Conservation (phyloP, 92 coral and sea anemone species). For the Meandrina meandrites region DNA sequence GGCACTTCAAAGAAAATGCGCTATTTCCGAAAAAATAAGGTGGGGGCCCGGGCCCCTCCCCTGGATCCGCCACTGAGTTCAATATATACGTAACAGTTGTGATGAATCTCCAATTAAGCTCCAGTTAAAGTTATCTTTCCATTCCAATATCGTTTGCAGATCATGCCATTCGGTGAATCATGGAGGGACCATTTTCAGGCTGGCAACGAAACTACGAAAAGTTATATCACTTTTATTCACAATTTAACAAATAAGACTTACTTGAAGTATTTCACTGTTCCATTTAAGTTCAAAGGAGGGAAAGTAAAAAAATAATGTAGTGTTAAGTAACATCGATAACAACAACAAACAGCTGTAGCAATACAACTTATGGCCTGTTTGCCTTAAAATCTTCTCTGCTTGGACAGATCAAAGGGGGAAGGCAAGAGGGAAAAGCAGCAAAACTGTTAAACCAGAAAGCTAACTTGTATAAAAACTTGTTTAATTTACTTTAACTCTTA, state of each 20-base stretch:
- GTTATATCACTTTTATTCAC: background rate
- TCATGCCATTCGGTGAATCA: background rate
- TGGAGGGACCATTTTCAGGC: background rate
- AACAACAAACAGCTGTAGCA: background rate
- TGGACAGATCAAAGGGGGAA: background rate
- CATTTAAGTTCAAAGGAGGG: constrained; percentile 13
- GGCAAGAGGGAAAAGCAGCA: background rate
- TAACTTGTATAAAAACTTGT: background rate
- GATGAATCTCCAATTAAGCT: background rate
- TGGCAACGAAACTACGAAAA: background rate
- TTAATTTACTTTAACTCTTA: no score
- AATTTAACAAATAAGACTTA: constrained; percentile 38
- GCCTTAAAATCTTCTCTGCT: no score
- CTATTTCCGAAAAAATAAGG: no score
- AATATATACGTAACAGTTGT: background rate
- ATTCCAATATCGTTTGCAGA: background rate
- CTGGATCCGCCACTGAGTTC: no score
- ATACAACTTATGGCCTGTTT: background rate
- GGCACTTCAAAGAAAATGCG: no score
- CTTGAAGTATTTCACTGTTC: constrained; percentile 89
- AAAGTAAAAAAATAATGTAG: constrained; percentile 15
- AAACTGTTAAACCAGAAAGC: background rate
- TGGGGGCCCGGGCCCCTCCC: no score
- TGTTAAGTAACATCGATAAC: background rate
- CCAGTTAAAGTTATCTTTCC: background rate